Conservation (phyloP, 1,140 invertebrate genomes). For the Leptoteleia sp. region DNA sequence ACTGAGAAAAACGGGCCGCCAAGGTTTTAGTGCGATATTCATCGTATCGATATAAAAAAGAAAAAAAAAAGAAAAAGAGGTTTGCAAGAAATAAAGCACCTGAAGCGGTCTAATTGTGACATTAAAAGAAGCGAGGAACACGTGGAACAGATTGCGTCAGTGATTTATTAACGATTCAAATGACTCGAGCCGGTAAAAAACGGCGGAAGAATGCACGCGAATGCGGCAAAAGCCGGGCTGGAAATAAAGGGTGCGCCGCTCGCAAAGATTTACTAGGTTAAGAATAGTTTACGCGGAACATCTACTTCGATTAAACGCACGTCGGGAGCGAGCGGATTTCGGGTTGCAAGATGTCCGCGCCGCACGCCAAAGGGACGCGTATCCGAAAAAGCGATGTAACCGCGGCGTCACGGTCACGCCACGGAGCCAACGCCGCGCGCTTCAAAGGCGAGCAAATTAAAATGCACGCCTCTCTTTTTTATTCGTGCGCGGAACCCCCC, state of each 20-base stretch:
- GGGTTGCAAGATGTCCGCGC: constrained; percentile 55
- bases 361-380: constrained; percentile 58
- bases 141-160: constrained; percentile 11
- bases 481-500: constrained; percentile 25
- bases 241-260: constrained; percentile 50
- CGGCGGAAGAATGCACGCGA: constrained; percentile 43
- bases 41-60: background rate
- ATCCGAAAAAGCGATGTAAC: constrained; percentile 66
- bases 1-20: too few relatives aligned
- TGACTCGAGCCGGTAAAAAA: constrained; percentile 32
- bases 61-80: too few relatives aligned
- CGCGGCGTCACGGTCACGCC: constrained; percentile 64
- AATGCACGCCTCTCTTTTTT: constrained; percentile 59
- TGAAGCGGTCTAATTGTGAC: constrained; percentile 1
- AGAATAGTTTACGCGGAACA: constrained; percentile 68
- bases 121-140: constrained; percentile 10
- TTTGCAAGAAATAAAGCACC: constrained; percentile 10
- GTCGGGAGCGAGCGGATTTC: constrained; percentile 55
- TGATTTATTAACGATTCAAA: constrained; percentile 29
- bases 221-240: constrained; percentile 51
- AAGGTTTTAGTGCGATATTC: too few relatives aligned
- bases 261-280: constrained; percentile 65
- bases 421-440: constrained; percentile 52
- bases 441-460: constrained; percentile 66
- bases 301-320: constrained; percentile 66